Evolutionary conservation across 2,888 invertebrate species (phyloP).

Genomic region (Graphium colonna): DNA sequence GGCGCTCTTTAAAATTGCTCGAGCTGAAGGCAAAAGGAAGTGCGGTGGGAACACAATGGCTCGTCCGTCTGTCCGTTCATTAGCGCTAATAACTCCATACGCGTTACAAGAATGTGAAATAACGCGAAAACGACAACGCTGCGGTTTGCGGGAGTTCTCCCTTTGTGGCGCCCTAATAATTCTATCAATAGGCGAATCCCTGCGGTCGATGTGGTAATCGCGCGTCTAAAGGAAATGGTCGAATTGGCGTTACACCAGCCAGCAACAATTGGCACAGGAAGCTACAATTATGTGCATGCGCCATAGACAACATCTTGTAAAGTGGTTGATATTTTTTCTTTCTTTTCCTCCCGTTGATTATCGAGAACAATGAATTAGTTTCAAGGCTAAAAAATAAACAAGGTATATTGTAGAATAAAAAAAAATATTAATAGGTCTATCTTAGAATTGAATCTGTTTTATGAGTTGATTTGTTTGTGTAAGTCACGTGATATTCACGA

Average conservation of each 20-base stretch:
- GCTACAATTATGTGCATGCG: slow-evolving; percentile 33
- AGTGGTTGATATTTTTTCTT: not conserved
- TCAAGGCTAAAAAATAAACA: too few relatives aligned
- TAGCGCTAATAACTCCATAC: slow-evolving; percentile 72
- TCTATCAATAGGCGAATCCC: slow-evolving; percentile 66
- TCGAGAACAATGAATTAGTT: too few relatives aligned
- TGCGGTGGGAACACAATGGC: slow-evolving; percentile 53
- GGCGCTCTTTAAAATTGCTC: slow-evolving; percentile 3
- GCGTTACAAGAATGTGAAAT: slow-evolving; percentile 44
- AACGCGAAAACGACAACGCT: slow-evolving; percentile 51
- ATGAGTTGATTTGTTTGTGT: too few relatives aligned
- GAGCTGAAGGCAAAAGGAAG: slow-evolving; percentile 43
- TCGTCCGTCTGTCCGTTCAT: slow-evolving; percentile 52
- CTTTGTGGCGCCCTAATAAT: slow-evolving; percentile 56
- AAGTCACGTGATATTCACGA: too few relatives aligned
- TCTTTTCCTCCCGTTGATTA: too few relatives aligned
- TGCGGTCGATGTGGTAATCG: slow-evolving; percentile 66
- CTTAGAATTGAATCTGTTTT: too few relatives aligned
- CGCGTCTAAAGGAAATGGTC: slow-evolving; percentile 46
- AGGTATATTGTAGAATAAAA: too few relatives aligned
- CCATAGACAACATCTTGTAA: slow-evolving; percentile 1
- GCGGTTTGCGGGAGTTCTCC: slow-evolving; percentile 57
- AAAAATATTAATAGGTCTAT: too few relatives aligned
- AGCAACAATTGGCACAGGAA: slow-evolving; percentile 48
- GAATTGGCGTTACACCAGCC: slow-evolving; percentile 37